A percentile compares a stretch with the other conserved stretches of the same genome.
These are phyloP conservation scores for Sylvilagus bachmani DNA, from an alignment of 2,113 vertebrate genomes.

Conservation along the genomic window DNA sequence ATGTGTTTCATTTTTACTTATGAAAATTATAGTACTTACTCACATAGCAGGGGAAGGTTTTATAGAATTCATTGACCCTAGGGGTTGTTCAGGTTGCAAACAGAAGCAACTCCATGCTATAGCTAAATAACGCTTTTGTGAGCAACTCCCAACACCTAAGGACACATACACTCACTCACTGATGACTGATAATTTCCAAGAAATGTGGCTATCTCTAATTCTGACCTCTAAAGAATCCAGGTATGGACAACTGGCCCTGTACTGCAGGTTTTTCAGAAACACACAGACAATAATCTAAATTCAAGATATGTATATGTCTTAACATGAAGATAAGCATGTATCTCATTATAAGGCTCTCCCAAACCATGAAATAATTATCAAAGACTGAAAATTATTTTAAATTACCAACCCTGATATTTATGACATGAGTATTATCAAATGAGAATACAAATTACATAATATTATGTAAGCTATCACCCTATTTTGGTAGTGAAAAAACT, in stretches of 20 bases:
- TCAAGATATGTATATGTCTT: not conserved
- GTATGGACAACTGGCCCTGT: not conserved
- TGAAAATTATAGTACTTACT: not conserved
- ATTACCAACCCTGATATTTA: not conserved
- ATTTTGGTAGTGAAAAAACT: not conserved
- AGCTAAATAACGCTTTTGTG: not conserved
- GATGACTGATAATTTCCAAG: not conserved
- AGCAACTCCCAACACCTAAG: not conserved
- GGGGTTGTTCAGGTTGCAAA: not conserved
- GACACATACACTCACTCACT: not conserved
- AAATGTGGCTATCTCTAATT: not conserved
- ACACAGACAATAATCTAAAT: not conserved
- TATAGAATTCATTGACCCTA: not conserved
- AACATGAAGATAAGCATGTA: not conserved
- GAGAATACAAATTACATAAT: not conserved
- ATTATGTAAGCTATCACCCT: not conserved
- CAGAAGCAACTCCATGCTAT: not conserved
- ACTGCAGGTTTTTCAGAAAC: not conserved
- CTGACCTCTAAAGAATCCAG: not conserved
- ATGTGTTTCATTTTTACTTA: not conserved
- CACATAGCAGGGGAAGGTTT: not conserved
- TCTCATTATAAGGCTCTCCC: not conserved
- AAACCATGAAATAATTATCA: constrained; percentile 4
- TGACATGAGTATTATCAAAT: constrained; percentile 1
- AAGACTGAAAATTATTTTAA: constrained; percentile 47